phyloP scores from a whole-genome alignment of 2,113 vertebrate genomes.

The Antechinus stuartii region DNA sequence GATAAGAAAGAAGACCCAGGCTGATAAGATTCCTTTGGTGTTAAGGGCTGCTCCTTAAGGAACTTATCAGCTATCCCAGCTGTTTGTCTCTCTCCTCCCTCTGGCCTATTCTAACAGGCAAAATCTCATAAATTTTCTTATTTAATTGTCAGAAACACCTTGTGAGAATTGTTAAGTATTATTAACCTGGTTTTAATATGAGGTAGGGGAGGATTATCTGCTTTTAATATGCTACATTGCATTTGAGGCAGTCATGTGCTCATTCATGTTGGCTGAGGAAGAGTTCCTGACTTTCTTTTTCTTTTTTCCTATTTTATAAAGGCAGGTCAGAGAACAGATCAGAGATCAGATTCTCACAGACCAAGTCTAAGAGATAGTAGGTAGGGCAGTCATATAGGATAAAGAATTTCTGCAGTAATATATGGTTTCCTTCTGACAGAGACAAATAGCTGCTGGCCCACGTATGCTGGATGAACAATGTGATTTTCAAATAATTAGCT shows the following conservation, averaged over 20 bases:
- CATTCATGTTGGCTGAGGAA: background rate
- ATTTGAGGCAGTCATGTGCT: background rate
- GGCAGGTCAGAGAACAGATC: background rate
- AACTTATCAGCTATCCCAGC: background rate
- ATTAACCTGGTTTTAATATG: background rate
- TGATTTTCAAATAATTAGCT: background rate
- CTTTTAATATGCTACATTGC: background rate
- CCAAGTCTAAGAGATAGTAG: background rate
- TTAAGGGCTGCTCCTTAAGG: background rate
- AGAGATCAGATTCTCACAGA: background rate
- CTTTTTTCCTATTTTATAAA: background rate
- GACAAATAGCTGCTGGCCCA: background rate
- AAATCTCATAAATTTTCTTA: background rate
- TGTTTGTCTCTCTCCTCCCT: background rate
- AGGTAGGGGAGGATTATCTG: background rate
- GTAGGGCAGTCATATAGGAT: background rate
- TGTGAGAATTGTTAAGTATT: background rate
- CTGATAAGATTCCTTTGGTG: background rate
- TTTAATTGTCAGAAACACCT: background rate
- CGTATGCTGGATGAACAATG: background rate
- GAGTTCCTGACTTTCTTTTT: background rate
- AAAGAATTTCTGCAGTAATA: background rate
- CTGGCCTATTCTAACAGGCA: background rate
- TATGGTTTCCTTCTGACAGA: background rate
- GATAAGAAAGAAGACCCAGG: background rate